These are phyloP conservation scores for Microctonus brassicae DNA, from an alignment of 2,888 invertebrate species.

Conservation along the genomic window DNA sequence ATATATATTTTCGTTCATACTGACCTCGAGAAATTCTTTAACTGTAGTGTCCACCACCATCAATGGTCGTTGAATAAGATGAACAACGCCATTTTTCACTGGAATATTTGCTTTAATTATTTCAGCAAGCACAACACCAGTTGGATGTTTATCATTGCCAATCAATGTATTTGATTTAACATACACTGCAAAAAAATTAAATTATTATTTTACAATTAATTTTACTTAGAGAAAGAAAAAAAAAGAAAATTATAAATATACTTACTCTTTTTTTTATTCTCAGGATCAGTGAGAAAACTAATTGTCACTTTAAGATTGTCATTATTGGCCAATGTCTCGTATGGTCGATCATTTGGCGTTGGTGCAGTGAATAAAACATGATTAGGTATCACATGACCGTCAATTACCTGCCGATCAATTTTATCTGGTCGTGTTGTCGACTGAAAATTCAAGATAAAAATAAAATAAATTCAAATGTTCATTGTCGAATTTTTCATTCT, in stretches of 20 bases:
- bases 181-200: constrained; percentile 78
- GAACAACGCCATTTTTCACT: constrained; percentile 92
- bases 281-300: constrained; percentile 81
- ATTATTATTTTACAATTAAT: constrained; percentile 24
- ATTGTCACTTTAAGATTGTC: constrained; percentile 88
- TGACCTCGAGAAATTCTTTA: constrained; percentile 87
- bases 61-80: constrained; percentile 90
- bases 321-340: constrained; percentile 84
- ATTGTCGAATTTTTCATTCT: not conserved
- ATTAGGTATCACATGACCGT: constrained; percentile 90
- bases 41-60: constrained; percentile 93
- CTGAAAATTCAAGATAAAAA: constrained; percentile 66
- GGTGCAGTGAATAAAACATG: constrained; percentile 90
- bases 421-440: constrained; percentile 79
- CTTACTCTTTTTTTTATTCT: constrained; percentile 75
- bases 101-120: constrained; percentile 92
- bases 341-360: constrained; percentile 80
- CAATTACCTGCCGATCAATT: constrained; percentile 87
- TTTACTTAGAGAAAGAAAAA: constrained; percentile 9
- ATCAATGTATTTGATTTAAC: constrained; percentile 87
- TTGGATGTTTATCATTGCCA: constrained; percentile 82
- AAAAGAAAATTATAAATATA: constrained; percentile 11
- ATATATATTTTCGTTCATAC: constrained; percentile 58
- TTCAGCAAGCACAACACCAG: constrained; percentile 89
- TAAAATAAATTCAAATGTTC: not conserved